A percentile compares a stretch with the other conserved stretches of the same genome.
Conservation (phyloP, 2,888 invertebrate genomes). For the Cybosia mesomella region DNA sequence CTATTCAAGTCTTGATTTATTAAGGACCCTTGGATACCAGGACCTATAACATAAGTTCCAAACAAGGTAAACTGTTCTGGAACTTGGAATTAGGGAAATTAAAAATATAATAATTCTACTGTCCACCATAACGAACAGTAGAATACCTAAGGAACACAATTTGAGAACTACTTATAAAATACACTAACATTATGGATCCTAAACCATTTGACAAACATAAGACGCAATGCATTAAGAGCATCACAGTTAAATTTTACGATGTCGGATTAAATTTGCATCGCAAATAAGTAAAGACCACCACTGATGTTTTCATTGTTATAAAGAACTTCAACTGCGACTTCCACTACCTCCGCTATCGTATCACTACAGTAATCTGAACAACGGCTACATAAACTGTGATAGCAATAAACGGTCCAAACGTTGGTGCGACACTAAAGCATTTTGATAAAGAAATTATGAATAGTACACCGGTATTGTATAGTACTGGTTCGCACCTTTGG, state of each 20-base stretch:
- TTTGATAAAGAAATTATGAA: constrained; percentile 70
- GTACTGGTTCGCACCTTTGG: constrained; percentile 67
- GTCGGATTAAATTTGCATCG: neutral
- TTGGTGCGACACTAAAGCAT: constrained; percentile 47
- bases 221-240: neutral
- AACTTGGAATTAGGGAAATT: too few species aligned
- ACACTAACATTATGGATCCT: neutral
- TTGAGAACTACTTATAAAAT: neutral
- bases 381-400: constrained; percentile 45
- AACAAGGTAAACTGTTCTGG: neutral
- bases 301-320: constrained; percentile 5
- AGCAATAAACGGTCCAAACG: constrained; percentile 48
- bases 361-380: constrained; percentile 35
- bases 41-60: neutral
- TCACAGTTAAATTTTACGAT: neutral
- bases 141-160: neutral
- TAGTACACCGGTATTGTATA: constrained; percentile 54
- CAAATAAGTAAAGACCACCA: constrained; percentile 3
- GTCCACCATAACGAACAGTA: neutral
- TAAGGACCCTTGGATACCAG: too few species aligned
- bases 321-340: constrained; percentile 17
- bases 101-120: neutral
- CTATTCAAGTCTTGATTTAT: too few species aligned
- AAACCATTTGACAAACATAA: neutral
- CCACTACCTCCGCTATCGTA: constrained; percentile 39